Evolutionary conservation across 2,113 vertebrate genomes (phyloP).

Genomic region (Rhabdomys dilectus): DNA sequence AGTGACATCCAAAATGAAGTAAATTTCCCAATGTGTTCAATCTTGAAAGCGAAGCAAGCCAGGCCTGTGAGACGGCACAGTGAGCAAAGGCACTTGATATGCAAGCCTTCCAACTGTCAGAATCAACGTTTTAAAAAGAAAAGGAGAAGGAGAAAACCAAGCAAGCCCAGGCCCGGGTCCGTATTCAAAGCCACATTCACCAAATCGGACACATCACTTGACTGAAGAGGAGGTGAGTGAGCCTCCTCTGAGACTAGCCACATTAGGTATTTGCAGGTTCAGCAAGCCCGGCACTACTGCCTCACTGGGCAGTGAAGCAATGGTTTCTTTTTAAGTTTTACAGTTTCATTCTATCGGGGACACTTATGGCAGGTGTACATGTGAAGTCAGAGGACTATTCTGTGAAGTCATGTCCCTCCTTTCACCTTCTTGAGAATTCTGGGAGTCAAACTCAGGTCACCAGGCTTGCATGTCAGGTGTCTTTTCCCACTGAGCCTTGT

Average conservation of each 20-base stretch:
- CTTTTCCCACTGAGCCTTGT: neutral
- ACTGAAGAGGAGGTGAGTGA: neutral
- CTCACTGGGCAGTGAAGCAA: neutral
- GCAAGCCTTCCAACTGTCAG: neutral
- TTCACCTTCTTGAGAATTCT: neutral
- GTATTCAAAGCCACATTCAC: conserved; percentile 7
- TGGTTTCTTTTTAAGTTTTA: neutral
- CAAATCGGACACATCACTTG: neutral
- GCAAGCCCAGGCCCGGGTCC: neutral
- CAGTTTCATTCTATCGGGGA: neutral
- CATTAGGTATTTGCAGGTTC: conserved; percentile 1
- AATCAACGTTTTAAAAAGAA: neutral
- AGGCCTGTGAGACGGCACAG: neutral
- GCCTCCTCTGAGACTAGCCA: neutral
- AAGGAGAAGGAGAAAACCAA: neutral
- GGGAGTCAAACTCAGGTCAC: neutral
- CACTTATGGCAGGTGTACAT: neutral
- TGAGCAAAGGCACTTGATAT: neutral
- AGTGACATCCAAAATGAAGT: conserved; percentile 14
- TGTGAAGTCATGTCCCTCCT: neutral
- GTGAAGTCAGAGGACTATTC: neutral
- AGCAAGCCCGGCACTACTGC: neutral
- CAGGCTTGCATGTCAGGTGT: neutral
- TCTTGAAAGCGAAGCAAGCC: neutral
- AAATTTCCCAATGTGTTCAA: neutral